A percentile compares a stretch with the other conserved stretches of the same genome.
These are phyloP conservation scores for Cynoglossus semilaevis DNA, from an alignment of 2,113 vertebrate species.

Conservation along the genomic window DNA sequence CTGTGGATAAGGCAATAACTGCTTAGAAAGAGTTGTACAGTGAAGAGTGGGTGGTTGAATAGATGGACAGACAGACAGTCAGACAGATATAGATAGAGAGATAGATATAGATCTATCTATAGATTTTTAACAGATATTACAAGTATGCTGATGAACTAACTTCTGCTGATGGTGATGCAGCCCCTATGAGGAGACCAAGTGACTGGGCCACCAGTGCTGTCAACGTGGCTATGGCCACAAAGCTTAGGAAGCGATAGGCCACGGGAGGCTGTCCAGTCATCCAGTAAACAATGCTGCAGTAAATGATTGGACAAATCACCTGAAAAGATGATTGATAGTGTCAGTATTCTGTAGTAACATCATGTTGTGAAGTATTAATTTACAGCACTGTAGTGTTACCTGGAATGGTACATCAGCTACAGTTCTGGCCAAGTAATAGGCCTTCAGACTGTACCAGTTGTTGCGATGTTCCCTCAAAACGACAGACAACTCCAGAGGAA, in stretches of 20 bases:
- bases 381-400: conserved; percentile 77
- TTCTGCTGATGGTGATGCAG: conserved; percentile 93
- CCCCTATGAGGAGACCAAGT: conserved; percentile 92
- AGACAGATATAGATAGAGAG: conserved; percentile 60
- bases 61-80: too few species aligned
- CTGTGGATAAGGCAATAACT: conserved; percentile 57
- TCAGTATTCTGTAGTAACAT: not conserved
- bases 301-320: conserved; percentile 92
- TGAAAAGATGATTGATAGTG: conserved; percentile 53
- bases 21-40: too few species aligned
- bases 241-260: conserved; percentile 88
- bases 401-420: conserved; percentile 96
- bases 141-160: conserved; percentile 64
- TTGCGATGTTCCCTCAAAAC: conserved; percentile 94
- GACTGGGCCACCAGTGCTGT: conserved; percentile 95
- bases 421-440: conserved; percentile 96
- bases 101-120: conserved; percentile 89
- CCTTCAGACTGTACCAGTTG: conserved; percentile 99
- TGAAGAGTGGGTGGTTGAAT: too few species aligned
- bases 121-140: too few species aligned
- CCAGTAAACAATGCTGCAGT: conserved; percentile 99
- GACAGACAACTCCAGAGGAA: conserved; percentile 96
- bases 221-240: conserved; percentile 88
- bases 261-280: conserved; percentile 97
- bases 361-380: not conserved